A percentile compares a stretch with the other conserved stretches of the same genome.
These are phyloP conservation scores for Pentalonia nigronervosa DNA, from an alignment of 1,140 invertebrate genomes.

Conservation along the genomic window DNA sequence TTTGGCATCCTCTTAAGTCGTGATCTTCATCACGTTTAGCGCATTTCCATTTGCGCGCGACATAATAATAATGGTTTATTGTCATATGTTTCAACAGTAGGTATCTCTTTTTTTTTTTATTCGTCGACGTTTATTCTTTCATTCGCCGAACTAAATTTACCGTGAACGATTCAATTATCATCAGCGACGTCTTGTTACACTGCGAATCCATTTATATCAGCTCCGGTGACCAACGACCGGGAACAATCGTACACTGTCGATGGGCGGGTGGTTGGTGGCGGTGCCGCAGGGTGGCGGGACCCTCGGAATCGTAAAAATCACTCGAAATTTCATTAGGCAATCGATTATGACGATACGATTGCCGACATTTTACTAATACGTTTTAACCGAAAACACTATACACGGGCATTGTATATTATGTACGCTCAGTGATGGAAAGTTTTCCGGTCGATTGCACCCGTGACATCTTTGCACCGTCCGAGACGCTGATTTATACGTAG, in stretches of 20 bases:
- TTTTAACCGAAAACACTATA: not conserved
- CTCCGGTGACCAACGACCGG: constrained; percentile 17
- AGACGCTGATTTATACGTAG: constrained; percentile 36
- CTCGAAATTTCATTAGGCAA: constrained; percentile 4
- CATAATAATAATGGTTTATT: constrained; percentile 2
- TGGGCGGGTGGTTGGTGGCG: no score
- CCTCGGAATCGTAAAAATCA: constrained; percentile 14
- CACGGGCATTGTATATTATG: not conserved
- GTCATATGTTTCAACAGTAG: not conserved
- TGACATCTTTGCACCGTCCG: constrained; percentile 43
- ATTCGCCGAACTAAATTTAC: not conserved
- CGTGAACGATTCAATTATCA: constrained; percentile 25
- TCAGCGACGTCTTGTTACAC: constrained; percentile 7
- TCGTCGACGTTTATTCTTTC: not conserved
- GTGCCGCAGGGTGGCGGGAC: not conserved
- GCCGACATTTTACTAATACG: not conserved
- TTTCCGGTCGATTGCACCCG: constrained; percentile 28
- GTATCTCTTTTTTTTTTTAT: constrained; percentile 12
- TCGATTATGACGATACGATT: not conserved
- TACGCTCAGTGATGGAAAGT: not conserved
- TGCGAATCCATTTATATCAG: not conserved
- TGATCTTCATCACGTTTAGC: not conserved
- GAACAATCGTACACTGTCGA: not conserved
- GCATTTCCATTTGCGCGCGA: not conserved
- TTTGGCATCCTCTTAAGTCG: no score